phyloP scores from a whole-genome alignment of 1,140 invertebrate genomes.

The Temnothorax nylanderi region DNA sequence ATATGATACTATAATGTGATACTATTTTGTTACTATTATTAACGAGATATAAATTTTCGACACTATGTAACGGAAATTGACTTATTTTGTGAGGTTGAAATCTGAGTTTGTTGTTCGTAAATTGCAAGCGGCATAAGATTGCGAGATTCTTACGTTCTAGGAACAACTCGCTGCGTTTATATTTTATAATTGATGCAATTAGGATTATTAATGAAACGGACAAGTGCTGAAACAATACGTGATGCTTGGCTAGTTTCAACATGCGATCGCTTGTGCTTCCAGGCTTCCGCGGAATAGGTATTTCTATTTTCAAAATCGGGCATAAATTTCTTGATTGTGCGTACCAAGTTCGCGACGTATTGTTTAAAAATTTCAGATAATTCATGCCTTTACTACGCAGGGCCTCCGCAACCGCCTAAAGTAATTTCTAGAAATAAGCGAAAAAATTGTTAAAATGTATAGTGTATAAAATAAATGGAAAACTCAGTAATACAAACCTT shows the following conservation, averaged over 20 bases:
- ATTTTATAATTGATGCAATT: slow-evolving; percentile 35
- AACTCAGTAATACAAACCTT: slow-evolving; percentile 85
- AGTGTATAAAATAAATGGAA: background rate
- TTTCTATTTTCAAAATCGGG: slow-evolving; percentile 82
- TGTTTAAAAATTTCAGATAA: slow-evolving; percentile 88
- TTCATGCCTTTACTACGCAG: slow-evolving; percentile 87
- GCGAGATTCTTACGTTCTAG: background rate
- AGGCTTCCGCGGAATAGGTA: slow-evolving; percentile 82
- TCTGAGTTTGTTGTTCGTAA: slow-evolving; percentile 52
- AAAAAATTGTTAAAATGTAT: background rate
- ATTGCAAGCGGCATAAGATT: slow-evolving; percentile 18
- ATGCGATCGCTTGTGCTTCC: slow-evolving; percentile 86
- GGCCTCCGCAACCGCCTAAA: slow-evolving; percentile 90
- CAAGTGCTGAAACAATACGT: slow-evolving; percentile 84
- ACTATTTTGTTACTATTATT: slow-evolving; percentile 30
- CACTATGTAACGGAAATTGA: slow-evolving; percentile 25
- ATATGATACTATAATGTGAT: slow-evolving; percentile 26
- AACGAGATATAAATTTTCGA: slow-evolving; percentile 54
- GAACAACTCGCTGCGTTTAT: background rate
- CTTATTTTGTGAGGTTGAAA: slow-evolving; percentile 57
- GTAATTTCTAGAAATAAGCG: slow-evolving; percentile 87
- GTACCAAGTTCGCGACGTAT: slow-evolving; percentile 87
- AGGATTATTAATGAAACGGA: background rate
- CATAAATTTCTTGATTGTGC: slow-evolving; percentile 86
- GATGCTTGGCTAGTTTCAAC: slow-evolving; percentile 88